These are phyloP conservation scores for Pedionomus torquatus DNA, from an alignment of 2,113 vertebrate species.

Conservation along the genomic window DNA sequence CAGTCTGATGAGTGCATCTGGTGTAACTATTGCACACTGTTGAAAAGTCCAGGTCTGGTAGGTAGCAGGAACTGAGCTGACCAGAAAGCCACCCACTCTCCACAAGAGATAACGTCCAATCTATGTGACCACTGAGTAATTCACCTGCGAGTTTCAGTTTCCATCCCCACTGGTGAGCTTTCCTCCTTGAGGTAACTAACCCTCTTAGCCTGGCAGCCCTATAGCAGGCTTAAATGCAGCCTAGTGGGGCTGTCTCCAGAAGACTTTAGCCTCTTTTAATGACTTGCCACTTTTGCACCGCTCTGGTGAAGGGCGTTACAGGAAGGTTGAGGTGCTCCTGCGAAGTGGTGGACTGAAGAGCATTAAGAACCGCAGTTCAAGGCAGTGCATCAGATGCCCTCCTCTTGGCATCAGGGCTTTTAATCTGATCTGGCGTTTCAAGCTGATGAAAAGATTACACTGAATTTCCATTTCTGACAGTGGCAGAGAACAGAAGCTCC, in stretches of 20 bases:
- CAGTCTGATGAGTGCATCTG: rapidly evolving
- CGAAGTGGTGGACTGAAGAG: not conserved
- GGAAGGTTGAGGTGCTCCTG: not conserved
- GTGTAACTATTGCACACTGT: not conserved
- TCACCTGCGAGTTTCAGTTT: not conserved
- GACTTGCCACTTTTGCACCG: not conserved
- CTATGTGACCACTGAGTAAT: not conserved
- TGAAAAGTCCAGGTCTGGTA: not conserved
- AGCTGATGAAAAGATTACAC: slow-evolving; percentile 26
- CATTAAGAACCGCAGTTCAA: not conserved
- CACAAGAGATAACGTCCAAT: not conserved
- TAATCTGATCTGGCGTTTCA: slow-evolving; percentile 41
- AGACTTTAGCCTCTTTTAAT: not conserved
- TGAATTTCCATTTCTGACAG: slow-evolving; percentile 56
- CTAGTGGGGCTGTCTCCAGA: not conserved
- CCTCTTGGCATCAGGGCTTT: not conserved
- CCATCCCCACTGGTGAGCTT: rapidly evolving
- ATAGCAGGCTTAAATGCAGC: not conserved
- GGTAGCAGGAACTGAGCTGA: not conserved
- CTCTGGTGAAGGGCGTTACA: not conserved
- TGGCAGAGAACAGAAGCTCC: slow-evolving; percentile 53
- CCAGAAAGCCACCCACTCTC: not conserved
- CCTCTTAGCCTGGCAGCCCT: not conserved
- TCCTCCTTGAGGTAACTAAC: not conserved
- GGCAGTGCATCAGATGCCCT: not conserved